These are phyloP conservation scores for Diadophis punctatus DNA, from an alignment of 2,113 vertebrate species.

Conservation along the genomic window DNA sequence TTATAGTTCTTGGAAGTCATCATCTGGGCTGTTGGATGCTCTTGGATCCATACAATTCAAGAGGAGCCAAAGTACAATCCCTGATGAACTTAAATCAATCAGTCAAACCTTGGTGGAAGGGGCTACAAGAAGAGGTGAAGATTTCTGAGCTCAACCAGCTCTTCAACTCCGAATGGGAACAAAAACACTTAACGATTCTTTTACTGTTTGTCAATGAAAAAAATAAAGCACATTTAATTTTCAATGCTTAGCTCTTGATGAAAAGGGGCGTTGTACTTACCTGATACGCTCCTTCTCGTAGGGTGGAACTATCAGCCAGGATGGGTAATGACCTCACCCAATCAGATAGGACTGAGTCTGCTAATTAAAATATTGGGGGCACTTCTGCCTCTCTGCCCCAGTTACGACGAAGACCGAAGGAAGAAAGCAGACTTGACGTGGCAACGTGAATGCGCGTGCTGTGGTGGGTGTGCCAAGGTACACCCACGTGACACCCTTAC, in stretches of 20 bases:
- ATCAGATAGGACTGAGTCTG: too few relatives aligned
- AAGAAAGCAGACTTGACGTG: too few relatives aligned
- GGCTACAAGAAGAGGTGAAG: slow-evolving; percentile 52
- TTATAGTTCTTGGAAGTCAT: slow-evolving; percentile 61
- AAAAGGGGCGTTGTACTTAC: too few relatives aligned
- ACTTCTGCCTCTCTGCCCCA: too few relatives aligned
- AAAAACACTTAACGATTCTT: slow-evolving; percentile 38
- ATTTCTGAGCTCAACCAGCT: slow-evolving; percentile 57
- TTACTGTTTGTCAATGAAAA: slow-evolving; percentile 44
- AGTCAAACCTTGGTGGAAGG: slow-evolving; percentile 53
- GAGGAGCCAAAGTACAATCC: slow-evolving; percentile 78
- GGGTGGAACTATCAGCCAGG: too few relatives aligned
- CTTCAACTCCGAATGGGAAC: slow-evolving; percentile 53
- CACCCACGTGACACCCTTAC: too few relatives aligned
- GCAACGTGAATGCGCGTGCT: too few relatives aligned
- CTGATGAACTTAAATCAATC: slow-evolving; percentile 55
- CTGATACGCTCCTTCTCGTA: too few relatives aligned
- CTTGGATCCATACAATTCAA: slow-evolving; percentile 66
- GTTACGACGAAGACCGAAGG: too few relatives aligned
- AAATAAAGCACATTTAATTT: slow-evolving; percentile 67
- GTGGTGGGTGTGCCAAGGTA: too few relatives aligned
- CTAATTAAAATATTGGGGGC: too few relatives aligned
- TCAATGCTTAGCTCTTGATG: slow-evolving; percentile 60
- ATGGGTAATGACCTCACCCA: too few relatives aligned
- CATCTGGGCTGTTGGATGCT: slow-evolving; percentile 57